Conservation (phyloP, 2,113 vertebrate genomes). For the Vanacampus margaritifer region DNA sequence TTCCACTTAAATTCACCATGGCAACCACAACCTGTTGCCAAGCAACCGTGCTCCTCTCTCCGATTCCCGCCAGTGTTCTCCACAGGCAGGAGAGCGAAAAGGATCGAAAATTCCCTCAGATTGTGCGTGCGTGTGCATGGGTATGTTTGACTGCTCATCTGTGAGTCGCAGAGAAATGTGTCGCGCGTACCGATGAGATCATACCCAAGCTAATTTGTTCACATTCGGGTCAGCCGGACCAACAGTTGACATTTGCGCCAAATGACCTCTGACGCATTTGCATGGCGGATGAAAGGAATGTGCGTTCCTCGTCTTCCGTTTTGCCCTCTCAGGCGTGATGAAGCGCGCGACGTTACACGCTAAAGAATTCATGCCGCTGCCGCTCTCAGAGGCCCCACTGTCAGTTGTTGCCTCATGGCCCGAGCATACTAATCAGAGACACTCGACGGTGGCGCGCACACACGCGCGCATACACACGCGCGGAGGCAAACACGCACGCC, state of each 20-base stretch:
- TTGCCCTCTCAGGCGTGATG: constrained; percentile 58
- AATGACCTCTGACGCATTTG: constrained; percentile 13
- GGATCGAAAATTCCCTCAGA: constrained; percentile 82
- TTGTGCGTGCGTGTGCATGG: constrained; percentile 34
- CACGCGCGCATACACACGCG: constrained; percentile 10
- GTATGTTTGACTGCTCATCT: constrained; percentile 45
- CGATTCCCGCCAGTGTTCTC: constrained; percentile 86
- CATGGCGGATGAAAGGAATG: constrained; percentile 3
- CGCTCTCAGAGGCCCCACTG: constrained; percentile 65
- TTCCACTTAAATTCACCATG: constrained; percentile 93
- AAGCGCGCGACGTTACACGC: constrained; percentile 51
- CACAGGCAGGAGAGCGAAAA: constrained; percentile 75
- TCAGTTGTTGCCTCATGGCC: constrained; percentile 57
- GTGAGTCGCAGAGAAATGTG: constrained; percentile 56
- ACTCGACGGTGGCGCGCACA: constrained; percentile 32
- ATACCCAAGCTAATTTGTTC: constrained; percentile 46
- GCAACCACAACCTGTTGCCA: constrained; percentile 97
- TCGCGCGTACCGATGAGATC: constrained; percentile 55
- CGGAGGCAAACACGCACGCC: constrained; percentile 5
- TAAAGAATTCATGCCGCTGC: constrained; percentile 68
- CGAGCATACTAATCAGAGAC: constrained; percentile 66
- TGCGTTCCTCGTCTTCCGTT: constrained; percentile 32
- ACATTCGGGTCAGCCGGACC: constrained; percentile 43
- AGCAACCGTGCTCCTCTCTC: constrained; percentile 82
- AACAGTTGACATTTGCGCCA: constrained; percentile 27